phyloP scores from a whole-genome alignment of 2,113 vertebrate species.

The Gracilinanus agilis region DNA sequence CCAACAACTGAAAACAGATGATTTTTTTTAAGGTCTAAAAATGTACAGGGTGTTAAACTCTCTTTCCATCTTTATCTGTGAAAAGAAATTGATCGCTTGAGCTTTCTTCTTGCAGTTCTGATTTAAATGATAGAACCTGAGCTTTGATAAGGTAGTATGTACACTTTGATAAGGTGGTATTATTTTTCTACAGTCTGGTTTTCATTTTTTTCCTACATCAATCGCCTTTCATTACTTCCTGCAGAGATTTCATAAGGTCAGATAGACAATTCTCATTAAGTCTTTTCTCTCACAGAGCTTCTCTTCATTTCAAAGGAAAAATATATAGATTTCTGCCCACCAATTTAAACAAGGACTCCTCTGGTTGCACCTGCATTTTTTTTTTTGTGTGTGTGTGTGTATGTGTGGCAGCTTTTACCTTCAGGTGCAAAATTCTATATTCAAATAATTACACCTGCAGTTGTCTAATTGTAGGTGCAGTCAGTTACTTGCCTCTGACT shows the following conservation, averaged over 20 bases:
- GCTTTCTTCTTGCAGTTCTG: constrained; percentile 65
- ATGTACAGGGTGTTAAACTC: constrained; percentile 84
- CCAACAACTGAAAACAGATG: constrained; percentile 84
- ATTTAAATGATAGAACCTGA: constrained; percentile 71
- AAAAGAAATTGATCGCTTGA: constrained; percentile 75
- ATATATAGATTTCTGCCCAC: neutral
- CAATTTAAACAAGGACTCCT: constrained; percentile 3
- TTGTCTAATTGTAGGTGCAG: constrained; percentile 31
- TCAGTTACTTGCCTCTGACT: constrained; percentile 50
- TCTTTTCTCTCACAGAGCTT: constrained; percentile 13
- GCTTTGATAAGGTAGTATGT: constrained; percentile 41
- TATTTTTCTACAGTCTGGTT: constrained; percentile 42
- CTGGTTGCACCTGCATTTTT: constrained; percentile 18
- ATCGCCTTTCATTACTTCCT: constrained; percentile 8
- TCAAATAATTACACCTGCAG: constrained; percentile 48
- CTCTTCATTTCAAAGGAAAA: constrained; percentile 23
- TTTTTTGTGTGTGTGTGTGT: neutral
- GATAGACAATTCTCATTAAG: constrained; percentile 14
- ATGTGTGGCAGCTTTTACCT: constrained; percentile 20
- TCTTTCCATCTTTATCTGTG: constrained; percentile 81
- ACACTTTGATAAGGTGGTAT: constrained; percentile 37
- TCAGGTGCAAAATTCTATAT: constrained; percentile 46
- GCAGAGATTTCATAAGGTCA: constrained; percentile 46
- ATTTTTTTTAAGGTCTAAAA: constrained; percentile 83
- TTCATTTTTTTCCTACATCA: neutral